Evolutionary conservation across 2,797 vertebrate species (phyloP).

Genomic region (Furcifer pardalis): DNA sequence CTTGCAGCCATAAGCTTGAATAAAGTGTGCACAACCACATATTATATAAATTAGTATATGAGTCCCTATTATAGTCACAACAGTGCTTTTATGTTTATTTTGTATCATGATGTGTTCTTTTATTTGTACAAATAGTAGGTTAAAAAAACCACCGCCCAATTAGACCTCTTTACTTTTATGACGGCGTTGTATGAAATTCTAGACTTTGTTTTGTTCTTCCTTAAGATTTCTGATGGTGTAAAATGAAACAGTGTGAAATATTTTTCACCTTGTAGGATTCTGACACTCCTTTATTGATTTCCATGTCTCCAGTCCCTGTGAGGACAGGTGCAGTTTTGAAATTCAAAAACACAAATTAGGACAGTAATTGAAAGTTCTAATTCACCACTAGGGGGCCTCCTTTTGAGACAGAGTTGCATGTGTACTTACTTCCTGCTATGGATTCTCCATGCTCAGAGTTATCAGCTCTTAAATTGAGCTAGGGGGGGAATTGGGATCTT

Average conservation of each 20-base stretch:
- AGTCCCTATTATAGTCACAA: slow-evolving; percentile 86
- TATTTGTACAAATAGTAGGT: slow-evolving; percentile 86
- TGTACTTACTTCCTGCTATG: background rate
- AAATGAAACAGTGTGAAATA: slow-evolving; percentile 48
- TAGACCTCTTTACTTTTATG: slow-evolving; percentile 73
- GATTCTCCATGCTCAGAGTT: background rate
- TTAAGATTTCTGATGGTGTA: slow-evolving; percentile 53
- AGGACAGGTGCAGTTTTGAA: slow-evolving; percentile 51
- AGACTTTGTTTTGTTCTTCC: slow-evolving; percentile 55
- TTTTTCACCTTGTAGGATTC: slow-evolving; percentile 53
- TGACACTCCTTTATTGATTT: slow-evolving; percentile 38
- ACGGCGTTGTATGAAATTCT: slow-evolving; percentile 60
- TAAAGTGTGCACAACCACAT: slow-evolving; percentile 88
- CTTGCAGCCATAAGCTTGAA: slow-evolving; percentile 93
- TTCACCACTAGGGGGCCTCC: slow-evolving; percentile 57
- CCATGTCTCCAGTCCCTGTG: slow-evolving; percentile 24
- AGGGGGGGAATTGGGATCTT: background rate
- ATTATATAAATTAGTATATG: slow-evolving; percentile 91
- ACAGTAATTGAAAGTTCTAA: slow-evolving; percentile 60
- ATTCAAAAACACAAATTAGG: slow-evolving; percentile 48
- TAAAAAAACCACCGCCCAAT: slow-evolving; percentile 75
- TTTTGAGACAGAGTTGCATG: background rate
- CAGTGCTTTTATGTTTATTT: slow-evolving; percentile 87
- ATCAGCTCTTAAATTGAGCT: background rate
- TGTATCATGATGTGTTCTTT: slow-evolving; percentile 81